Evolutionary conservation across 2,888 invertebrate genomes (phyloP).

Genomic region (Ectemnius lituratus): DNA sequence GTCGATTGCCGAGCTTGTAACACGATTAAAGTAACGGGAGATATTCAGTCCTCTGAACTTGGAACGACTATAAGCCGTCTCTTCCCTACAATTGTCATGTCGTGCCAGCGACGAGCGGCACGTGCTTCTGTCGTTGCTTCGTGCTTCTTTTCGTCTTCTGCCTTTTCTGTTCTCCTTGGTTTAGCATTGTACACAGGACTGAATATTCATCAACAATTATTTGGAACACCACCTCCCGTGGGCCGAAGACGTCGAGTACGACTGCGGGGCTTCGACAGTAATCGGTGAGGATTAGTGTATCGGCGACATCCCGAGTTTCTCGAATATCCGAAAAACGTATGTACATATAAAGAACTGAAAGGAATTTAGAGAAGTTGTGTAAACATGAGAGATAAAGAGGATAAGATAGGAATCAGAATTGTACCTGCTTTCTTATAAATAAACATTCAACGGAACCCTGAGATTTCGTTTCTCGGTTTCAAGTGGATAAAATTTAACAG

Average conservation of each 20-base stretch:
- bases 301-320: conserved; percentile 15
- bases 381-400: too few relatives aligned
- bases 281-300: conserved; percentile 35
- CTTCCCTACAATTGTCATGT: conserved; percentile 3
- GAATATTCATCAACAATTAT: conserved; percentile 51
- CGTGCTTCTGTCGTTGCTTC: conserved; percentile 8
- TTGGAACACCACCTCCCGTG: conserved; percentile 46
- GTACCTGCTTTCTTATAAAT: not conserved
- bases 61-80: conserved; percentile 43
- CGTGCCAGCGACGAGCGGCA: conserved; percentile 35
- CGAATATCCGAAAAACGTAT: not conserved
- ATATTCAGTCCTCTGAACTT: conserved; percentile 54
- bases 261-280: conserved; percentile 30
- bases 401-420: not conserved
- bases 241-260: conserved; percentile 38
- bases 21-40: conserved; percentile 5
- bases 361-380: too few relatives aligned
- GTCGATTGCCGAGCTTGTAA: conserved; percentile 1
- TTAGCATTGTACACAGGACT: conserved; percentile 49
- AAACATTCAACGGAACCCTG: too few relatives aligned
- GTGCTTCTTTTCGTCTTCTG: not conserved
- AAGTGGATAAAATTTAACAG: too few relatives aligned
- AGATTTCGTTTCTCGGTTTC: too few relatives aligned
- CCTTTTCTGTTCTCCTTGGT: conserved; percentile 3
- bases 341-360: too few relatives aligned